Conservation (phyloP, 2,888 invertebrate genomes). For the Caenorhabditis sp. region DNA sequence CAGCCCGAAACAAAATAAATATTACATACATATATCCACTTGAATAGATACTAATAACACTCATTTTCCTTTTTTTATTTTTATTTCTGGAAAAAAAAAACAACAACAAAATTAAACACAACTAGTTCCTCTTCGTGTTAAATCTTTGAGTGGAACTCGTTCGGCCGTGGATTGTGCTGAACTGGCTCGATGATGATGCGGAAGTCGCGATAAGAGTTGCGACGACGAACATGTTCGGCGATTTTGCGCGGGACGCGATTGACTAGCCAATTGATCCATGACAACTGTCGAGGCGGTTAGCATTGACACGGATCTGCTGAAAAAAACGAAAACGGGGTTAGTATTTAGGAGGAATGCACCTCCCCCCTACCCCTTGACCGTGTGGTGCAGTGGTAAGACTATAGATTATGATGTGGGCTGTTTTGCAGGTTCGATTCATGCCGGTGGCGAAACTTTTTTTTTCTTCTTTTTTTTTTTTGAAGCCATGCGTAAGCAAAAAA, state of each 20-base stretch:
- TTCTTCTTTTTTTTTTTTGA: too few relatives aligned
- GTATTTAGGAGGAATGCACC: too few relatives aligned
- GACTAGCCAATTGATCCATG: conserved; percentile 20
- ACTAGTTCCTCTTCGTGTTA: conserved; percentile 33
- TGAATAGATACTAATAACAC: too few relatives aligned
- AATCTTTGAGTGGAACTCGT: conserved; percentile 33
- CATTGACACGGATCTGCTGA: conserved; percentile 40
- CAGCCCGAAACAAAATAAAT: too few relatives aligned
- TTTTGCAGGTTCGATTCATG: too few relatives aligned
- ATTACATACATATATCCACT: too few relatives aligned
- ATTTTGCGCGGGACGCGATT: conserved; percentile 20
- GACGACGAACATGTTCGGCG: conserved; percentile 12
- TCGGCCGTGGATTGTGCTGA: conserved; percentile 35
- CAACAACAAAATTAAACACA: conserved; percentile 13
- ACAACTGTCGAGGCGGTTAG: conserved; percentile 36
- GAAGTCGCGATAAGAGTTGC: not conserved
- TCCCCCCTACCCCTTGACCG: too few relatives aligned
- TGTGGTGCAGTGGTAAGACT: too few relatives aligned
- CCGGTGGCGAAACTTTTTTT: too few relatives aligned
- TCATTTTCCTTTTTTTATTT: too few relatives aligned
- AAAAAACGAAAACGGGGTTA: conserved; percentile 3
- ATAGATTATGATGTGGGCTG: too few relatives aligned
- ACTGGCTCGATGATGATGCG: conserved; percentile 19
- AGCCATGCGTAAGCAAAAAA: not conserved
- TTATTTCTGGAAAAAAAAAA: too few relatives aligned